Conservation (phyloP, 2,797 vertebrate species). For the Argentina silus region DNA sequence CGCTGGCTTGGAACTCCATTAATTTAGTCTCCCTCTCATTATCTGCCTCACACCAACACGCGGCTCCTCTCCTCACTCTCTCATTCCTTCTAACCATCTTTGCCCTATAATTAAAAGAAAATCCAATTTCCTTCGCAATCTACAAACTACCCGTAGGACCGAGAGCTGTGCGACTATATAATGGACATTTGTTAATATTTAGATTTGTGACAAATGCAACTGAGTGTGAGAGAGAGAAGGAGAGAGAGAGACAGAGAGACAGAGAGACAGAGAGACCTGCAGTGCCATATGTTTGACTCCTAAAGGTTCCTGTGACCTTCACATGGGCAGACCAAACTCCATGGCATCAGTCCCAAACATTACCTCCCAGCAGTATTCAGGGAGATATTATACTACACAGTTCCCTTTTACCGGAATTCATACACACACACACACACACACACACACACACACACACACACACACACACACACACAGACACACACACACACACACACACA, state of each 20-base stretch:
- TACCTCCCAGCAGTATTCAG: conserved; percentile 43
- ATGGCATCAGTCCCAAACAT: conserved; percentile 47
- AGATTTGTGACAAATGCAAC: not conserved
- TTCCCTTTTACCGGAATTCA: conserved; percentile 13
- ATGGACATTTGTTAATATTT: conserved; percentile 16
- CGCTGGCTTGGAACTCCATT: conserved; percentile 32
- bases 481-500: conserved; percentile 12
- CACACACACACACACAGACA: conserved; percentile 33
- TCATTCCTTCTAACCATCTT: conserved; percentile 58
- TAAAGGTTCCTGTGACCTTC: conserved; percentile 56
- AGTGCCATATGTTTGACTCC: not conserved
- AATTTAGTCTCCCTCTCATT: conserved; percentile 48
- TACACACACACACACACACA: conserved; percentile 8
- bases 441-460: conserved; percentile 22
- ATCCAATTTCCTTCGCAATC: conserved; percentile 66
- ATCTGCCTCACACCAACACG: conserved; percentile 44
- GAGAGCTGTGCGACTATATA: conserved; percentile 52
- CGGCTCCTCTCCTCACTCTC: no score
- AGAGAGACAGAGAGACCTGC: not conserved
- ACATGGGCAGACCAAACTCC: conserved; percentile 46
- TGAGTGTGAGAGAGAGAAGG: not conserved
- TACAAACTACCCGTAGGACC: conserved; percentile 60
- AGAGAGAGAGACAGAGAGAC: not conserved
- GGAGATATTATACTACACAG: conserved; percentile 40
- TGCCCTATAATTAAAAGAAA: conserved; percentile 72